Evolutionary conservation across 2,113 vertebrate species (phyloP).

Genomic region (Procapra przewalskii): DNA sequence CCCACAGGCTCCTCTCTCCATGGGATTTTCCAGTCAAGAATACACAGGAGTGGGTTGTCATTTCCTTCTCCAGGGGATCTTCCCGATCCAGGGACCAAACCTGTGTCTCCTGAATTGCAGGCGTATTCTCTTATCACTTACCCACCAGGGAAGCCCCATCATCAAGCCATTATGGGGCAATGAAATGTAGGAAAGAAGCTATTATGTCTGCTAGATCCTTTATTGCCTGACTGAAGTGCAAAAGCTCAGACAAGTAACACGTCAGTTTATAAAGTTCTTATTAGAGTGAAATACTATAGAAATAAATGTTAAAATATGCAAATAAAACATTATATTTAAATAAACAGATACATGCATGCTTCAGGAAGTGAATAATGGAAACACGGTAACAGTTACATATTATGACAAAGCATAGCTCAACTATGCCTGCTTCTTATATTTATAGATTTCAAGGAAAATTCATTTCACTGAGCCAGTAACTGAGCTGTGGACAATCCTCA

Average conservation of each 20-base stretch:
- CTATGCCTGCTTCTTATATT: not conserved
- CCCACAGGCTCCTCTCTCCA: not conserved
- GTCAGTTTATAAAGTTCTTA: not conserved
- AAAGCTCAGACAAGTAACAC: not conserved
- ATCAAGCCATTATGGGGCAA: not conserved
- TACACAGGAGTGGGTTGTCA: not conserved
- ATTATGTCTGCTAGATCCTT: not conserved
- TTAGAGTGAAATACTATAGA: not conserved
- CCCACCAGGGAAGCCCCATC: not conserved
- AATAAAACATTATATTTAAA: not conserved
- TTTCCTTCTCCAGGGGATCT: not conserved
- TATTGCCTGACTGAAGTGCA: not conserved
- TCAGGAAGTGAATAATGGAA: not conserved
- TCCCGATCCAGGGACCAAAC: not conserved
- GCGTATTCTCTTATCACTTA: not conserved
- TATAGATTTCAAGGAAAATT: constrained; percentile 3
- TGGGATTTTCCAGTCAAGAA: not conserved
- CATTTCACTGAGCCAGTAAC: constrained; percentile 29
- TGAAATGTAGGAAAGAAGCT: not conserved
- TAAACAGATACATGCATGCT: not conserved
- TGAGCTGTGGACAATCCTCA: constrained; percentile 1
- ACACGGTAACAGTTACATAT: not conserved
- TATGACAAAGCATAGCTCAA: not conserved
- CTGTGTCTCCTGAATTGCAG: not conserved
- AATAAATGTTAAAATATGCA: not conserved